Evolutionary conservation across 2,113 vertebrate genomes (phyloP), one percentile per base, ranked within the genome.

Genomic region (Cottus gobio): DNA sequence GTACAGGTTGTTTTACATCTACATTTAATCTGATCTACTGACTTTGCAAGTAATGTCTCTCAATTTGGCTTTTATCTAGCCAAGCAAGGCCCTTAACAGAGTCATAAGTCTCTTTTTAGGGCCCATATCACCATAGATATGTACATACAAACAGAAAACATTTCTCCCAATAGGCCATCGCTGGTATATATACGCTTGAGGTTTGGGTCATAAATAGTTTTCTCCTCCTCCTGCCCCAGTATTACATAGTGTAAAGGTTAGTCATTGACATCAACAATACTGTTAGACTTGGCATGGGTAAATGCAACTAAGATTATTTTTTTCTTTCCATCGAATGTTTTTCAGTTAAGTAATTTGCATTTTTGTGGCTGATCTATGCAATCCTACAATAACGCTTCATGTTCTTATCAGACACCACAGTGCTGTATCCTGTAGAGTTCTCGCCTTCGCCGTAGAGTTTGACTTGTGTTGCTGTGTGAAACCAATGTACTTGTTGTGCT

Each of bases 281-380:
- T 75, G 6, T 71, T 50, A 79, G 37, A 79, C 37, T 22, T 37
- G 2, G 44, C 52, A 20, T 73, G 48, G 30, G 39, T 66, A 52
- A 72, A 56, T 76, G 36, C 26, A 54, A 70, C 52, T 37, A n/a
- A 42, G 16, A 26, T 30, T 15, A 28, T 11, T 34, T 50, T 68
- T 36, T 24, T 16, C 37, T 34, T 64, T 71, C 34, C 36, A 61
- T 46, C 15, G 69, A 36, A 46, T 64, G 15, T 72, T 67, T 75
- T 83, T 83, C 58, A 83, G 60, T 89, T 82, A 30, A 73, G 66
- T 79, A 85, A 74, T 79, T 89, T 87, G 90, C 88, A 89, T 82
- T 85, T 83, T 79, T 84, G 89, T 93, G 83, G 91, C 79, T 91
- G 80, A 93, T 89, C 91, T 95, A 93, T 95, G 91, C 95, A 95